Evolutionary conservation across 2,113 vertebrate species (phyloP).

Genomic region (Megaceryle torquata): DNA sequence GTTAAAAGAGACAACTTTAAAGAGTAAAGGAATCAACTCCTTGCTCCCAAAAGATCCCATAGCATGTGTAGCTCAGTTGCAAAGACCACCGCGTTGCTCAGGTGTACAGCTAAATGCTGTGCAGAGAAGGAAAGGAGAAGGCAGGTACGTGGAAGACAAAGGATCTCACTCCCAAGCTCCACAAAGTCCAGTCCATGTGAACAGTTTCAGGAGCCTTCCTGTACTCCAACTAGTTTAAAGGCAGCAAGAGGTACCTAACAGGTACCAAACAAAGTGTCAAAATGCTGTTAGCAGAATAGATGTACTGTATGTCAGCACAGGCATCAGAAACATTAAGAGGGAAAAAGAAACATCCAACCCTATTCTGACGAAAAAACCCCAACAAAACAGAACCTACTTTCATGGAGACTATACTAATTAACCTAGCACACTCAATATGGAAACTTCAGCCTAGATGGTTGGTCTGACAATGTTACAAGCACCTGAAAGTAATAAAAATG

Average conservation of each 20-base stretch:
- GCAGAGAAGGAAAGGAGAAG: neutral
- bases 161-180: neutral
- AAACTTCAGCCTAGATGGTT: neutral
- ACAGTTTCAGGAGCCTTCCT: neutral
- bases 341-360: neutral
- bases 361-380: neutral
- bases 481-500: neutral
- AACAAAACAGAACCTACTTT: neutral
- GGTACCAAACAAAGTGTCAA: neutral
- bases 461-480: neutral
- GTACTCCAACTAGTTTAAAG: too few relatives aligned
- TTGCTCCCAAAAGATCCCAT: rapidly evolving
- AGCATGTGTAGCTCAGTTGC: neutral
- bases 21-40: neutral
- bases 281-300: neutral
- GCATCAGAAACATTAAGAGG: neutral
- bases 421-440: neutral
- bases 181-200: rapidly evolving
- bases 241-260: neutral
- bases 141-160: neutral
- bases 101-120: neutral
- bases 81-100: neutral
- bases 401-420: neutral
- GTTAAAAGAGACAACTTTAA: neutral
- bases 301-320: neutral